Percentiles rank a stretch among this genome's conserved stretches.
These are phyloP conservation scores for Pandemis corylana DNA, from an alignment of 2,888 invertebrate genomes.

Conservation along the genomic window DNA sequence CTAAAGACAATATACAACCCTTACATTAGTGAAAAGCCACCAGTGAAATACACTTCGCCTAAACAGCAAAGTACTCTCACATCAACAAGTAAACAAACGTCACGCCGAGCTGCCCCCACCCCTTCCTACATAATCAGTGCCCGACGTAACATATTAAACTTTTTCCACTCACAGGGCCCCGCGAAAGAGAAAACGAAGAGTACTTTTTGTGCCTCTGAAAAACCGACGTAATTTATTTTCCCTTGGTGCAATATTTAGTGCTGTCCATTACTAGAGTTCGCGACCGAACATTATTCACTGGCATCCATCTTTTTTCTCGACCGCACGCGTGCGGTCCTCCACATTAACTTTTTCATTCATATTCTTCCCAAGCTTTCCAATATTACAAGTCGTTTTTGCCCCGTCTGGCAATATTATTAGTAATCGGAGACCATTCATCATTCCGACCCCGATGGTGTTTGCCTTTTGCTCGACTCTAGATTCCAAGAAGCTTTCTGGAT, in stretches of 20 bases:
- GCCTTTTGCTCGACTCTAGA: conserved; percentile 15
- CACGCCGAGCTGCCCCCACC: conserved; percentile 42
- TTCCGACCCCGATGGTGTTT: conserved; percentile 25
- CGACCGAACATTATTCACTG: conserved; percentile 83
- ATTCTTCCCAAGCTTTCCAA: conserved; percentile 64
- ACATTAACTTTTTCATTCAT: conserved; percentile 82
- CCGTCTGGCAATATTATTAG: conserved; percentile 44
- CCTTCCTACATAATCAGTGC: conserved; percentile 57
- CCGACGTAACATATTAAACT: conserved; percentile 76
- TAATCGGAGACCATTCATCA: conserved; percentile 41
- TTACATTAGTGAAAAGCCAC: not conserved
- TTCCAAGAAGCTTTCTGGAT: not conserved
- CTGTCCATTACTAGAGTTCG: conserved; percentile 84
- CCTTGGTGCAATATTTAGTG: conserved; percentile 84
- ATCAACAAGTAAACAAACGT: conserved; percentile 35
- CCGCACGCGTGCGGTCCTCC: conserved; percentile 68
- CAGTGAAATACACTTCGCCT: not conserved
- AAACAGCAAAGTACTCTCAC: conserved; percentile 17
- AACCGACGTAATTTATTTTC: conserved; percentile 83
- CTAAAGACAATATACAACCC: not conserved
- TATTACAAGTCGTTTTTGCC: conserved; percentile 60
- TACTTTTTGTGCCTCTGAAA: conserved; percentile 81
- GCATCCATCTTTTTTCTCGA: conserved; percentile 80
- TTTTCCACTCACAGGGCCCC: conserved; percentile 68
- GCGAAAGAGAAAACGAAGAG: conserved; percentile 78